phyloP scores from a whole-genome alignment of 2,888 invertebrate species.

The Tetragnatha montana region DNA sequence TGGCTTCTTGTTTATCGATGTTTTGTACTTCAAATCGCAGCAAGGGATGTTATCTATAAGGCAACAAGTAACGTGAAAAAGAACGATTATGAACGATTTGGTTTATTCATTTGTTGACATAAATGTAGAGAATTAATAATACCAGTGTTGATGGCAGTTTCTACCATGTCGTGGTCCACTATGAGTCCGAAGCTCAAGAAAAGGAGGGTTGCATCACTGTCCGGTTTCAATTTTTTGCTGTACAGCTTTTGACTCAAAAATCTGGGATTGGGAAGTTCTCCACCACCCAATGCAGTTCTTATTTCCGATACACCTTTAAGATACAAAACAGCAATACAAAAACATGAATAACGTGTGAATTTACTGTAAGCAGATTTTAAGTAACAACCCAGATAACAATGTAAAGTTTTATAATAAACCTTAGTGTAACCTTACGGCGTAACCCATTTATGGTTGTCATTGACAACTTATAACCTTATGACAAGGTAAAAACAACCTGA shows the following conservation, averaged over 20 bases:
- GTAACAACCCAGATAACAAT: neutral
- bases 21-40: conserved; percentile 29
- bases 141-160: conserved; percentile 48
- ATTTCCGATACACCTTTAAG: conserved; percentile 82
- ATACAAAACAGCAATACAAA: conserved; percentile 2
- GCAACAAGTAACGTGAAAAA: neutral
- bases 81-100: neutral
- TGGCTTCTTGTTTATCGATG: conserved; percentile 79
- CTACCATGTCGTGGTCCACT: conserved; percentile 65
- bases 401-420: no score
- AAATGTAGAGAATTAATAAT: neutral
- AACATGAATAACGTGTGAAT: neutral
- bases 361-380: neutral
- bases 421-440: no score
- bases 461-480: no score
- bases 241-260: conserved; percentile 56
- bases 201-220: conserved; percentile 23
- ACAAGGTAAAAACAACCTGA: no score
- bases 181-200: conserved; percentile 56
- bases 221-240: conserved; percentile 43
- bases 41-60: conserved; percentile 39
- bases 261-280: conserved; percentile 82
- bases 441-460: no score
- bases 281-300: conserved; percentile 79
- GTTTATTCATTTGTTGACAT: no score